Conservation (phyloP, 2,113 vertebrate genomes). For the Asarcornis scutulata region DNA sequence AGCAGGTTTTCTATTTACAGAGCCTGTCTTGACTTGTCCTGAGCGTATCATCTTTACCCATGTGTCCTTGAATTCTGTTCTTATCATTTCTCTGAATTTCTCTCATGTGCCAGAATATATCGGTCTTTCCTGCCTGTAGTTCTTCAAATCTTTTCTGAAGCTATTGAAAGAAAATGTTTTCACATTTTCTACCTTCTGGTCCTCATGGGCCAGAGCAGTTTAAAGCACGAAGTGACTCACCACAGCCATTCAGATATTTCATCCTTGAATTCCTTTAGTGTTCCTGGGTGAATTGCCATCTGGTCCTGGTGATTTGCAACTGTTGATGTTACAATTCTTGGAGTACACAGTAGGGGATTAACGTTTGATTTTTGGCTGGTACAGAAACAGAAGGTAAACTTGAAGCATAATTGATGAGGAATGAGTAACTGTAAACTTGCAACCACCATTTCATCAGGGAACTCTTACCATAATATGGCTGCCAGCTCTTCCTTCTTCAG, state of each 20-base stretch:
- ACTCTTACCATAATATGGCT: not conserved
- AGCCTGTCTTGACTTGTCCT: not conserved
- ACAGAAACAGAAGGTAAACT: not conserved
- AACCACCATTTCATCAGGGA: not conserved
- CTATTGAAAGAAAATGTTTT: not conserved
- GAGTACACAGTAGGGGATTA: not conserved
- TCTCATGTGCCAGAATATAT: not conserved
- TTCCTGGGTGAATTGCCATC: slow-evolving; percentile 6
- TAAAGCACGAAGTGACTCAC: not conserved
- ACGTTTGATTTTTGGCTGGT: not conserved
- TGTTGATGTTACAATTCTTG: not conserved
- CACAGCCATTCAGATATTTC: not conserved
- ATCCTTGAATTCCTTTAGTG: not conserved
- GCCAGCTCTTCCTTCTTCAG: not conserved
- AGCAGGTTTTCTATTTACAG: not conserved
- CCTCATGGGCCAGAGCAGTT: not conserved
- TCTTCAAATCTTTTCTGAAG: not conserved
- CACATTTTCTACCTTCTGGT: not conserved
- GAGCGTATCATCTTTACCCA: not conserved
- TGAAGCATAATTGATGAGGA: not conserved
- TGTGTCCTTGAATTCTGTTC: not conserved
- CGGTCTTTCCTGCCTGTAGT: not conserved
- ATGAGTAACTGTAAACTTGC: not conserved
- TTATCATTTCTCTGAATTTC: not conserved
- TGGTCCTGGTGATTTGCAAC: not conserved